phyloP scores from a whole-genome alignment of 2,113 vertebrate genomes.

The Semicossyphus pulcher region DNA sequence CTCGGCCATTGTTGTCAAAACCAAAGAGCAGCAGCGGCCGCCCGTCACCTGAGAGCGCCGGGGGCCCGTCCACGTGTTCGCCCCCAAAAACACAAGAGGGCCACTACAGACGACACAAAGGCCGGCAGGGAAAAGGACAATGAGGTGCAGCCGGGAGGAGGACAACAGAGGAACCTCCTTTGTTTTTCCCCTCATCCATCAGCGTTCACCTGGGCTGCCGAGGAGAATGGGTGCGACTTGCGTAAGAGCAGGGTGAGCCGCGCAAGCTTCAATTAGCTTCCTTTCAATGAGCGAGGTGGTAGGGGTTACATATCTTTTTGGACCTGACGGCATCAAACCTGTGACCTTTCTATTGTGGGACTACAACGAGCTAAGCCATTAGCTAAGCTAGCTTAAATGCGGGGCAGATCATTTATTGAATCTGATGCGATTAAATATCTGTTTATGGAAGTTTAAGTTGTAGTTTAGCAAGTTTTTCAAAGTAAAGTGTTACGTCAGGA shows the following conservation, averaged over 20 bases:
- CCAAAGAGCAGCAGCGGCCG: conserved; percentile 67
- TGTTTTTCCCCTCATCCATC: conserved; percentile 51
- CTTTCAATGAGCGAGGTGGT: conserved; percentile 1
- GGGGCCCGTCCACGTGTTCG: conserved; percentile 55
- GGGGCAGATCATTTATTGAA: background rate
- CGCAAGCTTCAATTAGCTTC: conserved; percentile 21
- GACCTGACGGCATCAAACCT: conserved; percentile 13
- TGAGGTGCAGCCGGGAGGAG: conserved; percentile 21
- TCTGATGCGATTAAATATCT: too few species aligned
- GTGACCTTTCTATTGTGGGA: conserved; percentile 31
- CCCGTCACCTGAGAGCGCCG: conserved; percentile 73
- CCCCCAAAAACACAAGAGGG: conserved; percentile 57
- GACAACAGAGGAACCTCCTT: conserved; percentile 47
- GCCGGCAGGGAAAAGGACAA: conserved; percentile 51
- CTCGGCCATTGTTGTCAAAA: conserved; percentile 69
- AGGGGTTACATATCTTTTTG: conserved; percentile 1
- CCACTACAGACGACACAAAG: conserved; percentile 63
- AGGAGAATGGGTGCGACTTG: conserved; percentile 15
- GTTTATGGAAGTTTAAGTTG: too few species aligned
- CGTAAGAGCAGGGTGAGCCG: background rate
- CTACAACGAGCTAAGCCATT: background rate
- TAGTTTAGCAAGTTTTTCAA: too few species aligned
- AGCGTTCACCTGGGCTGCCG: conserved; percentile 42
- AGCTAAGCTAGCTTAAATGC: background rate
- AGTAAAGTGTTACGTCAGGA: too few species aligned